phyloP scores from a whole-genome alignment of 2,797 vertebrate genomes.

The Hemibagrus guttatus region DNA sequence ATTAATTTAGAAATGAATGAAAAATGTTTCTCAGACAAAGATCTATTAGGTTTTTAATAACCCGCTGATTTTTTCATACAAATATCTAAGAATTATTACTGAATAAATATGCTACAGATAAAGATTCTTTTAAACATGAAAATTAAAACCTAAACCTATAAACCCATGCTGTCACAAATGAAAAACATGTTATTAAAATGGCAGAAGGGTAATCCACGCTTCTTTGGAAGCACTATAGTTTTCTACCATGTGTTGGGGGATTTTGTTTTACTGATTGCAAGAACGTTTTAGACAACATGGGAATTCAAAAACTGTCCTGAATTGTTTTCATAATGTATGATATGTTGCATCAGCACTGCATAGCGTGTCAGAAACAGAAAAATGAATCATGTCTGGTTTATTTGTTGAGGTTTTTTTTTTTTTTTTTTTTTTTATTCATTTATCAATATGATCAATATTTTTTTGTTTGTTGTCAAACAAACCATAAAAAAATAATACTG shows the following conservation, averaged over 20 bases:
- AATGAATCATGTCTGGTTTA: neutral
- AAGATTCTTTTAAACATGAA: neutral
- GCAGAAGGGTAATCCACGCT: neutral
- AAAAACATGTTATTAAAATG: neutral
- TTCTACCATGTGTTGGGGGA: neutral
- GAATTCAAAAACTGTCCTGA: neutral
- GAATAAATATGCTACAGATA: neutral
- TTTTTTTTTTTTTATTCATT: conserved; percentile 10
- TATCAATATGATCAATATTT: conserved; percentile 26
- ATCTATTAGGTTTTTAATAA: neutral
- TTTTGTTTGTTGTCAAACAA: neutral
- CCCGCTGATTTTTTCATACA: neutral
- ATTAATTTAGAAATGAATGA: neutral
- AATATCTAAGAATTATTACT: neutral
- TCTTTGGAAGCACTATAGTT: neutral
- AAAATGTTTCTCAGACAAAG: neutral
- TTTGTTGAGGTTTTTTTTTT: neutral
- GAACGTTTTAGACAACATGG: neutral
- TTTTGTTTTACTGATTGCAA: neutral
- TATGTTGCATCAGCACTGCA: neutral
- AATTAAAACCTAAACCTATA: neutral
- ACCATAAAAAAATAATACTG: neutral
- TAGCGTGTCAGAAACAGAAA: neutral
- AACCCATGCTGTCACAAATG: neutral
- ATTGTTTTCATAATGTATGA: neutral